Evolutionary conservation across 2,797 vertebrate species (phyloP).

Genomic region (Hyperoplus immaculatus): DNA sequence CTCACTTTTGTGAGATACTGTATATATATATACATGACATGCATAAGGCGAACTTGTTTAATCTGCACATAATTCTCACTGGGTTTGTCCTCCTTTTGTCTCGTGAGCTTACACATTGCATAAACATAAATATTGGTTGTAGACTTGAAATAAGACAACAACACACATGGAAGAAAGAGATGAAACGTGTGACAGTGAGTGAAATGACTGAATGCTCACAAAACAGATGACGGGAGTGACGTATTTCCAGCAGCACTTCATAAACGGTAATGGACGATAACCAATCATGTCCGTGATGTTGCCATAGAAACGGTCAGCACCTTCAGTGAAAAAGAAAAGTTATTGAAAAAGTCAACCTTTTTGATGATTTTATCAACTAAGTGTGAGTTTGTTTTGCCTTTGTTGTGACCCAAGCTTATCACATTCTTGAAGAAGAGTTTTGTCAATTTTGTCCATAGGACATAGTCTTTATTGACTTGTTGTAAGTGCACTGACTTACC

Average conservation of each 20-base stretch:
- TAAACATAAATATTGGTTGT: background rate
- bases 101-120: background rate
- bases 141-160: background rate
- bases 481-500: constrained; percentile 50
- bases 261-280: constrained; percentile 85
- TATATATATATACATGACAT: too few species aligned
- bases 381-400: background rate
- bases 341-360: background rate
- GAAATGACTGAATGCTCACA: constrained; percentile 73
- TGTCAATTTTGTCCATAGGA: constrained; percentile 11
- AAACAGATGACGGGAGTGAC: constrained; percentile 87
- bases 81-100: background rate
- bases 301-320: constrained; percentile 89
- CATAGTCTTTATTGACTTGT: background rate
- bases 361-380: background rate
- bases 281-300: constrained; percentile 92
- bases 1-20: too few species aligned
- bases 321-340: constrained; percentile 61
- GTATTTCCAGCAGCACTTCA: constrained; percentile 91
- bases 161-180: background rate
- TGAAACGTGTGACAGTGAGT: background rate
- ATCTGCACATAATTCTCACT: background rate
- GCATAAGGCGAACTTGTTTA: background rate
- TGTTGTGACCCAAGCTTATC: background rate
- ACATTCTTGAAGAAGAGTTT: background rate